Percentiles rank a stretch among this genome's conserved stretches.
phyloP scores from a whole-genome alignment of 2,888 invertebrate genomes.

The Heliconius aoede region DNA sequence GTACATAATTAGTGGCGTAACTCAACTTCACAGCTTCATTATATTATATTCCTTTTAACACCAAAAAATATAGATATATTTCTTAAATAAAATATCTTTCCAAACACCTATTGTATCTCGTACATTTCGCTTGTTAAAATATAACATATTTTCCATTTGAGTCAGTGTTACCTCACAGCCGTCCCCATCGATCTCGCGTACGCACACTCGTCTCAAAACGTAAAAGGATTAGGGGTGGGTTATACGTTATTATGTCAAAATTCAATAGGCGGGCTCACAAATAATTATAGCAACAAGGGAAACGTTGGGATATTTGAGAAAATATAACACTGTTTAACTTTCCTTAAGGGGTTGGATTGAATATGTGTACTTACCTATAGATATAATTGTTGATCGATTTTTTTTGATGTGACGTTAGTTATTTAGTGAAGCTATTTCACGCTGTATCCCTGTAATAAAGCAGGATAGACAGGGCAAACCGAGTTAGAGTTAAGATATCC shows the following conservation, averaged over 20 bases:
- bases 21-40: too few relatives aligned
- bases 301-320: not conserved
- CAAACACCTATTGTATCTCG: not conserved
- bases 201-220: conserved; percentile 16
- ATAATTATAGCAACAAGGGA: conserved; percentile 12
- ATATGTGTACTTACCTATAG: not conserved
- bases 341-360: not conserved
- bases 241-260: conserved; percentile 19
- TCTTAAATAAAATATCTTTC: not conserved
- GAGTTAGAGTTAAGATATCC: not conserved
- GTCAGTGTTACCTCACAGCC: not conserved
- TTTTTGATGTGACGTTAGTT: not conserved
- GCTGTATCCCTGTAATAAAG: not conserved
- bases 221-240: conserved; percentile 27
- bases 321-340: not conserved
- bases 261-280: conserved; percentile 6
- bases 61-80: too few relatives aligned
- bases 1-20: too few relatives aligned
- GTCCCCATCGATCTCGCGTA: conserved; percentile 32
- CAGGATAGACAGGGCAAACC: not conserved
- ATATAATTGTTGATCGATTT: not conserved
- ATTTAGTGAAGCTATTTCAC: not conserved
- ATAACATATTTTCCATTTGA: not conserved
- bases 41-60: too few relatives aligned
- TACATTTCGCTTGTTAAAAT: not conserved